A percentile compares a stretch with the other conserved stretches of the same genome.
Evolutionary conservation across 2,113 vertebrate species (phyloP).

Genomic region (Aramus guarauna): DNA sequence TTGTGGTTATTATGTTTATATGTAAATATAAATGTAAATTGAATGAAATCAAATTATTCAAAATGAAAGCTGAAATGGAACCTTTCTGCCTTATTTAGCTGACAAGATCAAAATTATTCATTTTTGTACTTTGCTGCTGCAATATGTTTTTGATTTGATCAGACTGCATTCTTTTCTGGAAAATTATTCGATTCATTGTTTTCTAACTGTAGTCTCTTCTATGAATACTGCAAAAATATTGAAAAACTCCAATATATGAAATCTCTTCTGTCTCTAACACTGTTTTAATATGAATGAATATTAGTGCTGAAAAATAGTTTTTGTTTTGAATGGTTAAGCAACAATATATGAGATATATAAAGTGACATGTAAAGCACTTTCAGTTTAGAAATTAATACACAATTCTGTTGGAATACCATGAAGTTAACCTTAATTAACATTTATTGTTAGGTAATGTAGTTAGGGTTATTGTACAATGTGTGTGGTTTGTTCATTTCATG

Average conservation of each 20-base stretch:
- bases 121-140: not conserved
- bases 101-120: not conserved
- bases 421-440: not conserved
- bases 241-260: not conserved
- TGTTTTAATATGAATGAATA: not conserved
- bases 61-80: not conserved
- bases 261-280: not conserved
- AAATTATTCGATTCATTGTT: not conserved
- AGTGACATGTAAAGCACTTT: not conserved
- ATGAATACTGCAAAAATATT: not conserved
- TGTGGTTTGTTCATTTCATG: not conserved
- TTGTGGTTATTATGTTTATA: not conserved
- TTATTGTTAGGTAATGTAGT: not conserved
- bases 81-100: not conserved
- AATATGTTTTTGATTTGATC: not conserved
- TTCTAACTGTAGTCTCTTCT: not conserved
- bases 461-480: not conserved
- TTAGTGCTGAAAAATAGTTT: not conserved
- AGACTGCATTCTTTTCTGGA: not conserved
- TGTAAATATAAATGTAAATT: not conserved
- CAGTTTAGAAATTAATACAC: not conserved
- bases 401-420: not conserved
- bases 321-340: not conserved
- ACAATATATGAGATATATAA: not conserved
- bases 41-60: not conserved